Evolutionary conservation across 2,113 vertebrate species (phyloP), one percentile per base, ranked within the genome.

Genomic region (Pionites leucogaster): DNA sequence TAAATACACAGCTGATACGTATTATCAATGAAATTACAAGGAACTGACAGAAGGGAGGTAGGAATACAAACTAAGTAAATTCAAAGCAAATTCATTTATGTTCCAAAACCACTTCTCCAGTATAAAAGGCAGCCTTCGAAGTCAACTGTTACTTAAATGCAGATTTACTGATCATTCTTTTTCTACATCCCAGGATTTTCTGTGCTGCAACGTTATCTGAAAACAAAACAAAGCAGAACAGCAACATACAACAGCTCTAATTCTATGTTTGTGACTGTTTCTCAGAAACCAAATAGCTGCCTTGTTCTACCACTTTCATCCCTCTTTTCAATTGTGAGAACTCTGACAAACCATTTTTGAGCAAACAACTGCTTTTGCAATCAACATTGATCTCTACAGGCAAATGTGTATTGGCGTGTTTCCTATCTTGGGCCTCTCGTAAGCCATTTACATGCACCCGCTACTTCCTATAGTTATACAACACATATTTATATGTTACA

Each of bases 151-250:
- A 84, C 19, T 80, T 82, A 87, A 95, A 90, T 62, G 37, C 57
- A 71, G 41, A 44, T 72, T 91, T 92, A 72, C 29, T 64, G 10
- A 72, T 82, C 71, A 91, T 78, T 69, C 42, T 52, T 69, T n/a
- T 59, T 50, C 74, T 87, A 35, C 16, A 91, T 50, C 44, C 49
- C 19, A 24, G 29, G 65, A 92, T 93, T 76, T 94, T 90, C 75
- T 49, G 23, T 76, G 41, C 57, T 82, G 31, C 18, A 87, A 44
- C 49, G 65, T 80, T 88, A 90, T 85, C 49, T 65, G 90, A 60
- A 96, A 92, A 87, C 68, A 89, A 89, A 89, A 86, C 24, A 82
- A 82, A 95, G 76, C 57, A 39, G 62, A 88, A 80, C 31, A 76
- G 37, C n/a, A 78, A 69, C 47, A 94, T 88, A 78, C 53, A 90